phyloP scores from a whole-genome alignment of 1,140 invertebrate species.

The Drosophila pachea region DNA sequence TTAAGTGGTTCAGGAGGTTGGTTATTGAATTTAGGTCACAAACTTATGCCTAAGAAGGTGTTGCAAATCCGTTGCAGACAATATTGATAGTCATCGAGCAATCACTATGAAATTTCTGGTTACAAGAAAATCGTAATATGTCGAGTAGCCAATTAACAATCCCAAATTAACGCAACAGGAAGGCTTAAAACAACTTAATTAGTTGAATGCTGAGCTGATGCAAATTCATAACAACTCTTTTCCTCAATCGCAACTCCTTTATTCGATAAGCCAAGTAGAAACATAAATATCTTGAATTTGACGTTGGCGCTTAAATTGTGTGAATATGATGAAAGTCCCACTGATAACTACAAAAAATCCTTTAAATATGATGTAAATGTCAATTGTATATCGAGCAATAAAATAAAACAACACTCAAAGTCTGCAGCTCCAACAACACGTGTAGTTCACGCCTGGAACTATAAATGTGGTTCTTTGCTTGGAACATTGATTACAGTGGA shows the following conservation, averaged over 20 bases:
- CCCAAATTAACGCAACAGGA: background rate
- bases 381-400: conserved; percentile 36
- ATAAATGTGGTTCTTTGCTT: conserved; percentile 3
- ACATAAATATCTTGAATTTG: conserved; percentile 20
- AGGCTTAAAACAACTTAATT: background rate
- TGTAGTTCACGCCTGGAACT: conserved; percentile 31
- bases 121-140: conserved; percentile 1
- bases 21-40: conserved; percentile 42
- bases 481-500: background rate
- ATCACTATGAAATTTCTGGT: conserved; percentile 7
- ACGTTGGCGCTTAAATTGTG: conserved; percentile 10
- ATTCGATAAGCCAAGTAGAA: conserved; percentile 1
- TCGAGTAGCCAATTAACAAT: background rate
- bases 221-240: conserved; percentile 4
- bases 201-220: background rate
- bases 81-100: background rate
- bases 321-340: conserved; percentile 15
- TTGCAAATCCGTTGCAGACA: conserved; percentile 9
- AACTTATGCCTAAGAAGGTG: conserved; percentile 29
- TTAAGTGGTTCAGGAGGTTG: background rate
- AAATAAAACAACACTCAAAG: conserved; percentile 24
- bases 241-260: conserved; percentile 3
- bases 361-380: conserved; percentile 42
- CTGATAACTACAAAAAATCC: conserved; percentile 20
- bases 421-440: conserved; percentile 28